Base-by-base conservation (phyloP, 2,797 vertebrate genomes). In the Podarcis lilfordi region DNA sequence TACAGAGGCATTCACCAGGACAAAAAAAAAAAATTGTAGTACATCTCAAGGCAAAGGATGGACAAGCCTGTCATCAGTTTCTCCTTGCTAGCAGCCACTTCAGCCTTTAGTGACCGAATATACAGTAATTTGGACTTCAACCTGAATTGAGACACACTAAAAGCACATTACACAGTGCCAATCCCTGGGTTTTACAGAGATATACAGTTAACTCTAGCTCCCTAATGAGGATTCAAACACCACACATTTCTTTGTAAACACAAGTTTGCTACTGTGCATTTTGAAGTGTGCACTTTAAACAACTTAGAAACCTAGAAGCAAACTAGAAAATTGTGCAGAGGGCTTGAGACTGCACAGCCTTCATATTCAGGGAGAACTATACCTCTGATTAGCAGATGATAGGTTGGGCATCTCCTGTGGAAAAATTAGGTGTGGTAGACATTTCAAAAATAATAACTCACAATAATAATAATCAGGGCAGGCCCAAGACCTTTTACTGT, bases 381-480 rank as follows among this genome's bases (percentile, higher is more conserved):
- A 69, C 68, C 68, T 11, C 29, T 4, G 0, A 29, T n/a, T 69
- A 69, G 68, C 29, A 69, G 29, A 10, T 69, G 9, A 4, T 69
- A 7, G 59, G 10, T 61, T 61, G 59, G 17, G 59, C 2, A 5
- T 61, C 19, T 61, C 19, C 59, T 50, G 11, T 15, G 50, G 50
- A 15, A 50, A 50, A 50, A 50, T 50, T 50, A 50, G 11, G 11
- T 50, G 50, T 50, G 50, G 50, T 50, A 50, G 50, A 50, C 50
- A 50, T 50, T 50, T 15, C 50, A 15, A 50, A 50, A 50, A 50
- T 50, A 50, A 50, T 50, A 50, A 50, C 3, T 1, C 50, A 50
- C 50, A 50, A 50, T 50, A 15, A 1, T 3, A 50, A 50, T 50
- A 15, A 1, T 3, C 0, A 0, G 50, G 50, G 3, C 50, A 15